Base-by-base conservation (phyloP, 2,113 vertebrate species). In the Morone saxatilis region DNA sequence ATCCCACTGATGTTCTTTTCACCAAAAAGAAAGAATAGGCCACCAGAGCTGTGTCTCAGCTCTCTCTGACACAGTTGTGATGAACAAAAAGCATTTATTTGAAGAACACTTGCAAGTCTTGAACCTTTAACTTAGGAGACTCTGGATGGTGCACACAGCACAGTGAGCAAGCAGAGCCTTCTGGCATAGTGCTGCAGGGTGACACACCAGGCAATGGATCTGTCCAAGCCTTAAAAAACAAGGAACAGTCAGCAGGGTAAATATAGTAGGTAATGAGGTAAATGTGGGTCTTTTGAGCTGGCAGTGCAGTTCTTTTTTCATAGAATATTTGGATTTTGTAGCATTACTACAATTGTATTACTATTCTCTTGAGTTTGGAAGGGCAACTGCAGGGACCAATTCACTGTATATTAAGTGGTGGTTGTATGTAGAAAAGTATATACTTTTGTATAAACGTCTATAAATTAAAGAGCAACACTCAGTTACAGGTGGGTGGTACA, bases 171-270 rank as follows among this genome's bases (percentile, higher is more conserved):
- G 57, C 67, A 59, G 1, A 72, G 56, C 41, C 50, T 61, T 68
- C 11, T 81, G 61, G 69, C 61, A 47, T 41, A 38, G 31, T 7
- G 66, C 76, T 63, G 76, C 54, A 78, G 79, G 59, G 48, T 20
- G 56, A 86, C 41, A 40, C 50, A 56, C 0, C 61, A 17, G 65
- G 19, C 48, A 56, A 47, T 43, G 41, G 22, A 78, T 68, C 61
- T 71, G 61, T n/a, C 57, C 61, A 48, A 38, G 70, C 48, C 73
- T 78, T 74, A 25, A 63, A 51, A 69, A 86, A 62, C 69, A 69
- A 67, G 67, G n/a, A 76, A 13, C 4, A 25, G 57, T 65, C 59
- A 48, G 73, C 4, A 10, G 20, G 6, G 51, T 50, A 45, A 59
- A 45, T 67, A 36, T 6, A 11, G 16, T 8, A 38, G 25, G 12